These are phyloP conservation scores for Argyresthia goedartella DNA, from an alignment of 2,888 invertebrate genomes.

Conservation along the genomic window DNA sequence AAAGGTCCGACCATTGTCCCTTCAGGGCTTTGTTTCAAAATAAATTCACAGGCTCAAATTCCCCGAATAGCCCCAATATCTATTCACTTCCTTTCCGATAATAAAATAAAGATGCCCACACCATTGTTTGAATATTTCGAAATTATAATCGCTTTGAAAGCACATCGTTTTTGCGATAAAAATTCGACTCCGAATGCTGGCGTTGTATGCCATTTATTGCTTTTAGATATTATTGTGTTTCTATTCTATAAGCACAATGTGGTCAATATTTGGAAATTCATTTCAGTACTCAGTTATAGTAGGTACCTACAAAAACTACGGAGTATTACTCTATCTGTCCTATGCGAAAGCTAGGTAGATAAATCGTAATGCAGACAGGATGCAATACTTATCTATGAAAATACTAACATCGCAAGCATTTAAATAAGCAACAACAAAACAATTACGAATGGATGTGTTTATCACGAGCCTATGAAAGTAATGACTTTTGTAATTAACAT, in stretches of 20 bases:
- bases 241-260: background rate
- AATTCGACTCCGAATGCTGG: background rate
- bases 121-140: slow-evolving; percentile 52
- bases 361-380: no score
- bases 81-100: slow-evolving; percentile 62
- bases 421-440: no score
- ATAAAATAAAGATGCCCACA: slow-evolving; percentile 37
- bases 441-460: background rate
- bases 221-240: background rate
- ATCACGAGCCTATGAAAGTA: slow-evolving; percentile 18
- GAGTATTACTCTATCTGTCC: no score
- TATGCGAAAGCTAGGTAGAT: no score
- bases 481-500: slow-evolving; percentile 58
- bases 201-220: background rate
- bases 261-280: no score
- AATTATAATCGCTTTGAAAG: slow-evolving; percentile 32
- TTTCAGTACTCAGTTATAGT: no score
- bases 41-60: slow-evolving; percentile 30
- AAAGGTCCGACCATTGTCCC: slow-evolving; percentile 5
- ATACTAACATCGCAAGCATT: no score
- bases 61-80: slow-evolving; percentile 50
- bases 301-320: no score
- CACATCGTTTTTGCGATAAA: slow-evolving; percentile 5
- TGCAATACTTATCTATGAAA: no score
- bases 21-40: slow-evolving; percentile 38